phyloP scores from a whole-genome alignment of 2,888 invertebrate species.

The Drosophila planitibia region DNA sequence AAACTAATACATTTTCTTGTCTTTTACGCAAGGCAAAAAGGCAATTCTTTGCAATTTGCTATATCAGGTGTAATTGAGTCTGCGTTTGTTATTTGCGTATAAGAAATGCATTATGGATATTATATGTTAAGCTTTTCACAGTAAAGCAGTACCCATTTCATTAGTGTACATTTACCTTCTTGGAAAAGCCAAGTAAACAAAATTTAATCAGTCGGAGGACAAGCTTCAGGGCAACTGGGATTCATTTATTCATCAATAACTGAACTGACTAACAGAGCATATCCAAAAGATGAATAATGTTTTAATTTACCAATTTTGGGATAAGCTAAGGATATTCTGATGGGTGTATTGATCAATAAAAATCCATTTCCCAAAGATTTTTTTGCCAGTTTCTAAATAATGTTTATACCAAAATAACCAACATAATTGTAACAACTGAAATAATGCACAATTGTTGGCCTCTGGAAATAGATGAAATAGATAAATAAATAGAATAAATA shows the following conservation, averaged over 20 bases:
- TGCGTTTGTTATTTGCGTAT: no score
- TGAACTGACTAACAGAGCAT: no score
- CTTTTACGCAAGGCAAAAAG: background rate
- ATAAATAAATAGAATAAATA: background rate
- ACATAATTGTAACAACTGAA: background rate
- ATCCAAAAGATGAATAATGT: no score
- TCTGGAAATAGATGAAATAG: background rate
- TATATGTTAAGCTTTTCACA: no score
- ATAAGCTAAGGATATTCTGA: background rate
- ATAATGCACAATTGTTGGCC: background rate
- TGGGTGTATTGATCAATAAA: background rate
- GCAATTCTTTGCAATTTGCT: background rate
- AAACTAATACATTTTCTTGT: background rate
- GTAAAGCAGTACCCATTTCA: no score
- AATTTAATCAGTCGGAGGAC: background rate
- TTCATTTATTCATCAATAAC: background rate
- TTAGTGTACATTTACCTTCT: background rate
- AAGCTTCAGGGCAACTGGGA: background rate
- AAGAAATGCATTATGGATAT: no score
- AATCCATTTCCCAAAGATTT: background rate
- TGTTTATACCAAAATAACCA: background rate
- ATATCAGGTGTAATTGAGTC: background rate
- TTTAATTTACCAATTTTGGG: background rate
- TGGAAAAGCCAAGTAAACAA: background rate
- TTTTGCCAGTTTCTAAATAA: background rate